Percentiles rank a stretch among this genome's conserved stretches.
These are phyloP conservation scores for Dolichallabes microphthalmus DNA, from an alignment of 2,113 vertebrate genomes.

Conservation along the genomic window DNA sequence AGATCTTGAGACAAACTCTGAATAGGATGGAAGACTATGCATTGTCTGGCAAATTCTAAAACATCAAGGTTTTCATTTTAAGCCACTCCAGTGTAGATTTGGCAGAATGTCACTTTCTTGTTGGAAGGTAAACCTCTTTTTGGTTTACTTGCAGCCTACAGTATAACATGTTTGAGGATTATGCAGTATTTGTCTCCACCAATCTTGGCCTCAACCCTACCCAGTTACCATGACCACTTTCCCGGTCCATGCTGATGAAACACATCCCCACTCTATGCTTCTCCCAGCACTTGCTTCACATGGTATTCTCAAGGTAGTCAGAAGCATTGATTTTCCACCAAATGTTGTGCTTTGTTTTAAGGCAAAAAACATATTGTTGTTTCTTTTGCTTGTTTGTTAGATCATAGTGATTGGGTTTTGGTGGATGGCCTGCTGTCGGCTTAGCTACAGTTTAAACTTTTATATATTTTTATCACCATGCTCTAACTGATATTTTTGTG, in stretches of 20 bases:
- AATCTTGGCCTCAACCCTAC: not conserved
- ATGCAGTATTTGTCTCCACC: not conserved
- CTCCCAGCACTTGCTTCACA: not conserved
- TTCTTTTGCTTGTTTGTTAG: not conserved
- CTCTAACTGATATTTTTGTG: not conserved
- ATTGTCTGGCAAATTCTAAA: conserved; percentile 1
- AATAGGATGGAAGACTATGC: not conserved
- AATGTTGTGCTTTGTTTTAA: not conserved
- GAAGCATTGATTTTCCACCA: not conserved
- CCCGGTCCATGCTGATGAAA: not conserved
- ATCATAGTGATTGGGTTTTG: too few species aligned
- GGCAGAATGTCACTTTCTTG: not conserved
- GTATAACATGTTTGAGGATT: not conserved
- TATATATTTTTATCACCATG: not conserved
- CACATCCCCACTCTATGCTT: not conserved
- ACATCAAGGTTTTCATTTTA: not conserved
- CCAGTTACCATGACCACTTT: not conserved
- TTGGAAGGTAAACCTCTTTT: not conserved
- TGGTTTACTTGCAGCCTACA: not conserved
- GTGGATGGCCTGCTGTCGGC: too few species aligned
- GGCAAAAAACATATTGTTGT: not conserved
- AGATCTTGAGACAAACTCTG: not conserved
- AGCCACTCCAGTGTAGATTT: not conserved
- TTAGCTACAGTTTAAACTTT: too few species aligned
- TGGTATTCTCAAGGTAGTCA: not conserved